These are phyloP conservation scores for Pempheris klunzingeri DNA, from an alignment of 2,797 vertebrate genomes.

Conservation along the genomic window DNA sequence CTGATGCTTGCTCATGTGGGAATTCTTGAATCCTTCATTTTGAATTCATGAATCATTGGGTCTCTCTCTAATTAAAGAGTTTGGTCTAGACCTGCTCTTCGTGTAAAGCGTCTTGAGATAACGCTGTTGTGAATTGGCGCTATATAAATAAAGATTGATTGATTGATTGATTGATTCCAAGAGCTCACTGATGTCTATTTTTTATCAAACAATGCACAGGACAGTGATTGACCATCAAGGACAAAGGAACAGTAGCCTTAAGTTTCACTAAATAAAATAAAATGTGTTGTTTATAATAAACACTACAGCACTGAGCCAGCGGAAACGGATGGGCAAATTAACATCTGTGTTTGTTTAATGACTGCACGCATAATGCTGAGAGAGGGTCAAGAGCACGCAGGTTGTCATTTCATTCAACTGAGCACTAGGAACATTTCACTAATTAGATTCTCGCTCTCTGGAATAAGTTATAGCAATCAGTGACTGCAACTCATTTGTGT, in stretches of 20 bases:
- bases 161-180: too few relatives aligned
- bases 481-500: conserved; percentile 6
- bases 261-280: neutral
- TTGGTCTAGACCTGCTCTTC: too few relatives aligned
- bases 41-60: too few relatives aligned
- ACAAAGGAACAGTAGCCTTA: neutral
- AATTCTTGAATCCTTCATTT: too few relatives aligned
- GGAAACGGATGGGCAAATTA: neutral
- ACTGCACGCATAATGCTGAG: neutral
- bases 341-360: conserved; percentile 22
- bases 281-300: neutral
- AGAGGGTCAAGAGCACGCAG: conserved; percentile 19
- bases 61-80: too few relatives aligned
- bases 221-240: neutral
- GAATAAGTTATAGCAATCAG: conserved; percentile 1
- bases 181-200: neutral
- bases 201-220: neutral
- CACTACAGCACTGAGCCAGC: neutral
- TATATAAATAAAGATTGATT: too few relatives aligned
- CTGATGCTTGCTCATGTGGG: too few relatives aligned
- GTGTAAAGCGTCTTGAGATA: too few relatives aligned
- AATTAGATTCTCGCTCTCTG: conserved; percentile 14
- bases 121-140: too few relatives aligned
- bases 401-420: conserved; percentile 22
- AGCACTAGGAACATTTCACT: neutral